These are phyloP conservation scores for Sylvia atricapilla DNA, from an alignment of 2,113 vertebrate genomes.

Conservation along the genomic window DNA sequence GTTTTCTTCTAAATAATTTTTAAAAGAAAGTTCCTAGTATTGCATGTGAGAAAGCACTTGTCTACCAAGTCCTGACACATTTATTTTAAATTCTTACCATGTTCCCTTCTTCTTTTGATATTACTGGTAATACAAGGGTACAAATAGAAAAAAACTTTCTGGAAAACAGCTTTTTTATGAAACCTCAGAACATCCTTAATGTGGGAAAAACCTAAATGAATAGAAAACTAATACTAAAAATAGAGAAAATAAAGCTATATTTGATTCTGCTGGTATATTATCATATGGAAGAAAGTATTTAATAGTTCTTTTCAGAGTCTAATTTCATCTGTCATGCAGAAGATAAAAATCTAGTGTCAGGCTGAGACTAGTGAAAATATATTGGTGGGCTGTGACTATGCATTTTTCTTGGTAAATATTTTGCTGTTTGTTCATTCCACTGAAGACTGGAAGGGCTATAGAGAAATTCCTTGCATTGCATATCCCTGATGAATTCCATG, in stretches of 20 bases:
- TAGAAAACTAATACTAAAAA: background rate
- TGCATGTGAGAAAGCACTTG: background rate
- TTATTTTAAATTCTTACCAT: background rate
- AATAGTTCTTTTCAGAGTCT: background rate
- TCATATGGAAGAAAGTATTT: background rate
- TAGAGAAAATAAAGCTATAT: background rate
- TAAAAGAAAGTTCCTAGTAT: background rate
- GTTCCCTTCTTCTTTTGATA: background rate
- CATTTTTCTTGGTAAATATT: constrained; percentile 8
- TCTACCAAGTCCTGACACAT: background rate
- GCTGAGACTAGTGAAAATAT: background rate
- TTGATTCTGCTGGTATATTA: background rate
- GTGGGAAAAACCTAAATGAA: background rate
- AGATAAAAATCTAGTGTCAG: background rate
- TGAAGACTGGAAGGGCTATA: background rate
- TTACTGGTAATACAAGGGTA: background rate
- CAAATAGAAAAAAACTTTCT: background rate
- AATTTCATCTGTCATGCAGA: background rate
- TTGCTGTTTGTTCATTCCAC: background rate
- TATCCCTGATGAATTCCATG: background rate
- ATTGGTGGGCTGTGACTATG: background rate
- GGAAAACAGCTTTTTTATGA: background rate
- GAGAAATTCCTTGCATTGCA: constrained; percentile 33
- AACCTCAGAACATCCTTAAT: background rate
- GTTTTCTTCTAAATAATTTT: background rate